Percentiles rank a stretch among this genome's conserved stretches.
These are phyloP conservation scores for Sternotherus odoratus DNA, from an alignment of 2,797 vertebrate genomes.

Conservation along the genomic window DNA sequence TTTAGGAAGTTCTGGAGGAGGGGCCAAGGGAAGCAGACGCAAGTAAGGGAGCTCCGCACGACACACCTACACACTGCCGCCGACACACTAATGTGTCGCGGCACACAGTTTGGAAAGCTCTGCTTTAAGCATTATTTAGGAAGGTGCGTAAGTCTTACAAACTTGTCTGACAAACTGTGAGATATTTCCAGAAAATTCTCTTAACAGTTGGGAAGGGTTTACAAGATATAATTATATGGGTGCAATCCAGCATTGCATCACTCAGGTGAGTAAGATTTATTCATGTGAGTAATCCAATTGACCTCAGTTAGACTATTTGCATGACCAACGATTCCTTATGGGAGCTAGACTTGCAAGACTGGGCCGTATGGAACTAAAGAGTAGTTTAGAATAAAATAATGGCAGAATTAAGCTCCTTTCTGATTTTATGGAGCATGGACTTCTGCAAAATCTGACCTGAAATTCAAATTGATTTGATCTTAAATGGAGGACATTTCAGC, in stretches of 20 bases:
- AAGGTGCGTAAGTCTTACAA: neutral
- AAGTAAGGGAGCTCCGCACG: too few species aligned
- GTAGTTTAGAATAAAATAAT: constrained; percentile 16
- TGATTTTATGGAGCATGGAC: constrained; percentile 65
- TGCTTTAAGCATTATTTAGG: neutral
- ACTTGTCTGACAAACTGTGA: too few species aligned
- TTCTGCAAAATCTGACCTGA: constrained; percentile 72
- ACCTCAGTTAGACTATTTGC: fast-evolving
- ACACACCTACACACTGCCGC: too few species aligned
- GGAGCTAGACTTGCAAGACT: neutral
- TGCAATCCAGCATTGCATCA: neutral
- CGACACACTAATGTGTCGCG: too few species aligned
- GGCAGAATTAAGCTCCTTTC: constrained; percentile 63
- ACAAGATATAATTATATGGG: neutral
- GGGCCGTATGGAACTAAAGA: neutral
- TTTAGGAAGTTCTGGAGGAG: too few species aligned
- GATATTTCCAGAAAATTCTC: too few species aligned
- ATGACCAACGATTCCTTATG: neutral
- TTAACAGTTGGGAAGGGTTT: too few species aligned
- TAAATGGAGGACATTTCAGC: constrained; percentile 70
- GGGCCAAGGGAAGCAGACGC: too few species aligned
- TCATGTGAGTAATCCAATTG: neutral
- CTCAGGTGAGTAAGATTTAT: neutral
- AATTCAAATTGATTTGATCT: constrained; percentile 75
- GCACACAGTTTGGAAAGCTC: too few species aligned